Base-by-base conservation (phyloP, 2,888 invertebrate species). In the Ashinkailepas kermadecensis region DNA sequence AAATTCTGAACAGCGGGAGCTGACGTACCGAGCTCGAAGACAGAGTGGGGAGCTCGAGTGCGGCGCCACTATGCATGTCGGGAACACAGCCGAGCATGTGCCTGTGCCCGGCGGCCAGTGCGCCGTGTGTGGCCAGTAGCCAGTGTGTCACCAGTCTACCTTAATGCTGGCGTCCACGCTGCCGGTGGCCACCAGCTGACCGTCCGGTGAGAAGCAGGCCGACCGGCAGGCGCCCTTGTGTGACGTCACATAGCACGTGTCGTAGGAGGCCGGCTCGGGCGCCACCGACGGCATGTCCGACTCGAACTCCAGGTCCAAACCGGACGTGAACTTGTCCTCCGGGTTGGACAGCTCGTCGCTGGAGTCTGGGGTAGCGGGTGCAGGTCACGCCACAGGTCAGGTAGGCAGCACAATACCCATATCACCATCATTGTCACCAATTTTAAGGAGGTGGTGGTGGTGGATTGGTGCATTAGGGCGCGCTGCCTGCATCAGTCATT, bases 91-190 rank as follows among this genome's bases (percentile, higher is more conserved):
- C 4, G 39, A 39, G 39, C 39, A 39, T 39, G 39, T 4, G 39
- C 39, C 1, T 39, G 39, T 39, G 39, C 4, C 39, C 39, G 39
- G 39, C 4, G 39, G 39, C 39, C 39, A 39, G 39, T 39, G 39
- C 39, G 4, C 39, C 2, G 2, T 1, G 39, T 39, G 39, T 39
- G 39, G 4, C 39, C 39, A 39, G 39, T 39, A 39, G 1, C 39
- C 39, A 39, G 39, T 39, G 39, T 39, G 39, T 39, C 2, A 39
- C 39, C 39, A 39, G 39, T 39, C 83, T 86, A 92, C 93, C 90
- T 99, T 99, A 82, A 99, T 99, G 84, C 98, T 98, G 2, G 99
- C 96, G 88, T 99, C 99, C 0, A 96, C 96, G 85, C 98, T 98
- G 21, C 99, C 99, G 0, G 99, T 99, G 0, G 99, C 99, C 18